These are phyloP conservation scores for Maconellicoccus hirsutus DNA, from an alignment of 1,140 invertebrate genomes.

Conservation along the genomic window DNA sequence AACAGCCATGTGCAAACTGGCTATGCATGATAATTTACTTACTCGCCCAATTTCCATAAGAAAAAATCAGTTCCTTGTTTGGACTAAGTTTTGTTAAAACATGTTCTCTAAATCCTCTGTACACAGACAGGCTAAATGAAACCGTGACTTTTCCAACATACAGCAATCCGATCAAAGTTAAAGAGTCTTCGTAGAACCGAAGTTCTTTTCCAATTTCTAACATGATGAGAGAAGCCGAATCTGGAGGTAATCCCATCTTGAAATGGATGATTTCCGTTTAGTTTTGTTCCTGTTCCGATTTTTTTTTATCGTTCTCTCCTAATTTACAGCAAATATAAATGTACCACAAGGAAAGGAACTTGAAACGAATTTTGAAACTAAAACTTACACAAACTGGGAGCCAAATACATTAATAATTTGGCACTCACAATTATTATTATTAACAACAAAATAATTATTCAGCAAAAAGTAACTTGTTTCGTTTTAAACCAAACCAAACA, in stretches of 20 bases:
- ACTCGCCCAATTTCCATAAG: background rate
- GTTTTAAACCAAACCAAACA: no score
- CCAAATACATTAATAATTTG: no score
- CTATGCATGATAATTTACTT: no score
- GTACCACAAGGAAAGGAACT: no score
- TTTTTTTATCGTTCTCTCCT: no score
- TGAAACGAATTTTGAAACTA: no score
- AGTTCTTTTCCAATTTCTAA: conserved; percentile 15
- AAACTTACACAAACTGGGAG: no score
- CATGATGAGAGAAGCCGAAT: conserved; percentile 10
- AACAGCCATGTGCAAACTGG: background rate
- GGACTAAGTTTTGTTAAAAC: background rate
- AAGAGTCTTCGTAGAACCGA: conserved; percentile 14
- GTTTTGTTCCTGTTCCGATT: no score
- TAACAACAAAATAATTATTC: no score
- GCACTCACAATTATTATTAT: no score
- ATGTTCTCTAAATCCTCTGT: conserved; percentile 8
- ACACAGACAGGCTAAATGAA: background rate
- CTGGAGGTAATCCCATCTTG: conserved; percentile 22
- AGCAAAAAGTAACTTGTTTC: no score
- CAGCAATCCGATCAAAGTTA: background rate
- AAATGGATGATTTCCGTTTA: background rate
- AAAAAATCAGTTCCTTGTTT: background rate
- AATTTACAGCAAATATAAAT: no score
- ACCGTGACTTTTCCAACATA: background rate